Evolutionary conservation across 2,888 invertebrate genomes (phyloP), one percentile per base, ranked within the genome.

Genomic region (Coelopa pilipes): DNA sequence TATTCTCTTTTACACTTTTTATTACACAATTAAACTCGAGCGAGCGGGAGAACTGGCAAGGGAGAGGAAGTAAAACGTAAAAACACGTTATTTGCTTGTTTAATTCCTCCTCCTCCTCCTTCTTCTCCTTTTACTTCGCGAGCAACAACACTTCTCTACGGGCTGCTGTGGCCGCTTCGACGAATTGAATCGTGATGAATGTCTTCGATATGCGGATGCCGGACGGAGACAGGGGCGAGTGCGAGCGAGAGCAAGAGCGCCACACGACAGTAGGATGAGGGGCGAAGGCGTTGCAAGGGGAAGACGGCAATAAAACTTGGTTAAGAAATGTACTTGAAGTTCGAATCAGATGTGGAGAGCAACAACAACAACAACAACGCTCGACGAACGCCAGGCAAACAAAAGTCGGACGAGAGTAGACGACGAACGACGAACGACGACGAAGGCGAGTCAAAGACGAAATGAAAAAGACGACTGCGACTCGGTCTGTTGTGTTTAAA

Each of bases 71-170:
- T 21, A 62, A 24, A 24, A 62, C 24, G 34, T 19, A 69, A 53
- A 69, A 45, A 57, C 47, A 46, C 66, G 47, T 66, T 66, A 66
- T 10, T 66, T 49, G 21, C 49, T 66, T 19, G 21, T n/a, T 53
- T 13, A 53, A 13, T 53, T 53, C 53, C 34, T 34, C 7, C 34
- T 34, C 7, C 34, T 34, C 34, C 34, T 34, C 2, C 34, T 34
- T n/a, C n/a, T n/a, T n/a, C n/a, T n/a, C n/a, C n/a, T n/a, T n/a
- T n/a, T n/a, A n/a, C 34, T 34, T 4, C 34, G 7, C 2, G 4
- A 34, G 7, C 34, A 34, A 34, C 34, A 34, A 34, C 34, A 34
- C 2, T n/a, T n/a, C 34, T 34, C 7, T 34, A 34, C 7, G 34
- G 7, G 34, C 34, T 7, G 34, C 2, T 7, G 2, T 7, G 7